Evolutionary conservation across 2,113 vertebrate genomes (phyloP).

Genomic region (Anhinga anhinga): DNA sequence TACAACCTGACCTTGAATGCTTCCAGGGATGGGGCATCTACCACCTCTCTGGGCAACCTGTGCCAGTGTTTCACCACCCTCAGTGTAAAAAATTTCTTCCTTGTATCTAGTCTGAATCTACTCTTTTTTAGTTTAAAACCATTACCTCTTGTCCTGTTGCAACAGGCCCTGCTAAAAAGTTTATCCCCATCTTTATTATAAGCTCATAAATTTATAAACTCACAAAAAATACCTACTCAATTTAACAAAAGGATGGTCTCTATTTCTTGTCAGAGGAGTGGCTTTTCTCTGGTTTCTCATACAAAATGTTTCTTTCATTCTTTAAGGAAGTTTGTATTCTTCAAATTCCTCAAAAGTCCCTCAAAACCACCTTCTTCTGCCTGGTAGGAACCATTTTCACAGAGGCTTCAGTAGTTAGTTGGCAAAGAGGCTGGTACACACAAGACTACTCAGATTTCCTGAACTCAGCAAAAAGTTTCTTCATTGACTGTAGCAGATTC

Average conservation of each 20-base stretch:
- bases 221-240: not conserved
- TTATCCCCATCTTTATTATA: too few species aligned
- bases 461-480: not conserved
- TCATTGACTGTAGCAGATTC: not conserved
- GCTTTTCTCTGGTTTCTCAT: not conserved
- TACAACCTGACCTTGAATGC: too few species aligned
- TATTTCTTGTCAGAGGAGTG: not conserved
- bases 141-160: too few species aligned
- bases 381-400: not conserved
- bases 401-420: not conserved
- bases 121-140: too few species aligned
- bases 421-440: not conserved
- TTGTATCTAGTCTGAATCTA: too few species aligned
- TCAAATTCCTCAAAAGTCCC: not conserved
- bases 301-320: not conserved
- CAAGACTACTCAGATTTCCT: not conserved
- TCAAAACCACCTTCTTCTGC: not conserved
- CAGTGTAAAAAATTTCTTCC: too few species aligned
- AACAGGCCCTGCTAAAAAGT: too few species aligned
- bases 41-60: too few species aligned
- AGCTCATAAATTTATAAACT: too few species aligned
- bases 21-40: too few species aligned
- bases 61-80: too few species aligned
- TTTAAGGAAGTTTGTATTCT: not conserved
- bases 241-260: not conserved